These are phyloP conservation scores for Zoanthus sansibaricus DNA, from an alignment of 92 coral and sea anemone genomes.

Conservation along the genomic window DNA sequence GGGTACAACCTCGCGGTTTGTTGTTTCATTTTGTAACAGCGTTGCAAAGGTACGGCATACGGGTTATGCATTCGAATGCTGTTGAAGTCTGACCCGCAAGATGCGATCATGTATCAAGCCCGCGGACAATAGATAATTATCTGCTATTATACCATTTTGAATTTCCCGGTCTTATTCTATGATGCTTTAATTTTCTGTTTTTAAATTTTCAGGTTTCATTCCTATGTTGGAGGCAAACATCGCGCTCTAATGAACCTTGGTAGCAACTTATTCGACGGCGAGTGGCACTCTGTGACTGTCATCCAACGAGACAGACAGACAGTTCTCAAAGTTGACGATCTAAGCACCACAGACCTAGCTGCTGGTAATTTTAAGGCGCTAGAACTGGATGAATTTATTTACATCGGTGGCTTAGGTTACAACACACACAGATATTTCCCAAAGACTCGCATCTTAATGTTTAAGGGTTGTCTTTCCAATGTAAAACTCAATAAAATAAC, in stretches of 20 bases:
- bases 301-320: conserved; percentile 38
- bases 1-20: no score
- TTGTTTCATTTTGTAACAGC: no score
- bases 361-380: conserved; percentile 26
- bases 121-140: no score
- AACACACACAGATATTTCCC: conserved; percentile 20
- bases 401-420: conserved; percentile 44
- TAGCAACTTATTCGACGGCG: conserved; percentile 41
- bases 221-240: conserved; percentile 43
- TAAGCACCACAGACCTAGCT: conserved; percentile 3
- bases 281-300: conserved; percentile 53
- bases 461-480: conserved; percentile 47
- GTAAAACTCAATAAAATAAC: conserved; percentile 8
- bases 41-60: no score
- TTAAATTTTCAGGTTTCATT: conserved; percentile 11
- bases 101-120: no score
- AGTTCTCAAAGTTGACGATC: conserved; percentile 34
- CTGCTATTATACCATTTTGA: neutral
- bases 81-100: no score
- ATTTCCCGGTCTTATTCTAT: neutral
- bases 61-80: no score
- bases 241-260: conserved; percentile 8
- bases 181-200: neutral
- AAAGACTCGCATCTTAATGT: neutral
- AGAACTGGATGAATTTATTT: conserved; percentile 12